Base-by-base conservation (phyloP, 2,797 vertebrate species). In the Labroides dimidiatus region DNA sequence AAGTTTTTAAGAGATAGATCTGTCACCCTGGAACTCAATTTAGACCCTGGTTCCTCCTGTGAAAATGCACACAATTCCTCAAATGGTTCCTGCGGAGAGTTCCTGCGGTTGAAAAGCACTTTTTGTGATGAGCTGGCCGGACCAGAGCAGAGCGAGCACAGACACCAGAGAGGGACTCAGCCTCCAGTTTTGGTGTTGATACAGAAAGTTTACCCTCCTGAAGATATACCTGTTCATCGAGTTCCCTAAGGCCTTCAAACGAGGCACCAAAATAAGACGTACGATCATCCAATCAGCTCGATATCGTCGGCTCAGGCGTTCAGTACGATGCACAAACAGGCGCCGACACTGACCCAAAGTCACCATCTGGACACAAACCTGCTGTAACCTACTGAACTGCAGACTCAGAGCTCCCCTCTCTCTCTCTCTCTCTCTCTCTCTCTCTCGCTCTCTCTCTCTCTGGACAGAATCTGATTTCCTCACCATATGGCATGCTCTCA, bases 381-480 rank as follows among this genome's bases (percentile, higher is more conserved):
- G 87, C 75, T 85, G 55, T 84, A 88, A 86, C 86, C 86, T 80
- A 84, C 77, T 85, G 80, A 81, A 86, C 77, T 80, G 69, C 62
- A 68, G 63, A 58, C 86, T 75, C 15, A 43, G 74, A 55, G 75
- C 80, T n/a, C n/a, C n/a, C n/a, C 82, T 80, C 81, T 89, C 49
- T 85, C 85, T 83, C 86, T 83, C 68, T 85, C 82, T 77, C 82
- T 80, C 81, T 89, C 49, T 85, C 85, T 83, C 86, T 83, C 68
- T 85, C 82, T 77, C n/a, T n/a, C n/a, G n/a, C 82, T 80, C 81
- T 89, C 49, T 85, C 85, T 83, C 86, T 83, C 68, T 85, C 82
- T 77, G 70, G 72, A 84, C 47, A 78, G 82, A 82, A 75, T 89
- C 85, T 87, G 85, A 90, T 90, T 90, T 87, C 84, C 68, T 83